A percentile compares a stretch with the other conserved stretches of the same genome.
phyloP scores from a whole-genome alignment of 2,888 invertebrate species.

The Caenorhabditis sp. region DNA sequence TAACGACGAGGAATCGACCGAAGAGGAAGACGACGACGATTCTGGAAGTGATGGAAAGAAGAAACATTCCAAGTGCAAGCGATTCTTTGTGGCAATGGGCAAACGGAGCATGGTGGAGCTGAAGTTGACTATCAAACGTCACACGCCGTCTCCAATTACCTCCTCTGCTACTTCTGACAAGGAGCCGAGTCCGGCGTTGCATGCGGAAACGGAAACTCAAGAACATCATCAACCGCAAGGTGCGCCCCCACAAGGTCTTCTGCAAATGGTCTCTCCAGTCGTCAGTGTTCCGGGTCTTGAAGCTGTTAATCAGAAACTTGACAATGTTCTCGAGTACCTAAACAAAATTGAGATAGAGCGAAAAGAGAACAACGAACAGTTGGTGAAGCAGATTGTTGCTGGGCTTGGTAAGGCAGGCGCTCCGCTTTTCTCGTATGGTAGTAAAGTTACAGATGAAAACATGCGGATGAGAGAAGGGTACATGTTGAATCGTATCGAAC shows the following conservation, averaged over 20 bases:
- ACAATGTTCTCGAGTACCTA: constrained; percentile 16
- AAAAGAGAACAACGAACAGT: constrained; percentile 13
- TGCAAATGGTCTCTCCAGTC: neutral
- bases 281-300: constrained; percentile 4
- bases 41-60: constrained; percentile 4
- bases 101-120: constrained; percentile 56
- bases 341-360: constrained; percentile 34
- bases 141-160: constrained; percentile 4
- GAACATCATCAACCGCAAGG: neutral
- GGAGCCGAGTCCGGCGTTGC: constrained; percentile 22
- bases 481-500: constrained; percentile 53
- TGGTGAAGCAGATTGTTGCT: constrained; percentile 32
- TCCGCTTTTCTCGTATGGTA: neutral
- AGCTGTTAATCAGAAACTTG: constrained; percentile 33
- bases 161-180: constrained; percentile 13
- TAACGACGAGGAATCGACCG: constrained; percentile 28
- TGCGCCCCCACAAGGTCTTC: constrained; percentile 11
- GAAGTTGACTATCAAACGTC: constrained; percentile 45
- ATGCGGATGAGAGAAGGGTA: constrained; percentile 52
- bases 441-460: constrained; percentile 40
- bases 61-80: constrained; percentile 40
- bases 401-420: constrained; percentile 42
- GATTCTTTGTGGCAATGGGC: constrained; percentile 60
- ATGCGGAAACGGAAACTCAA: constrained; percentile 16
- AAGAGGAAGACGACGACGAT: constrained; percentile 19